Conservation (phyloP, 2,888 invertebrate species). For the Sphinx pinastri region DNA sequence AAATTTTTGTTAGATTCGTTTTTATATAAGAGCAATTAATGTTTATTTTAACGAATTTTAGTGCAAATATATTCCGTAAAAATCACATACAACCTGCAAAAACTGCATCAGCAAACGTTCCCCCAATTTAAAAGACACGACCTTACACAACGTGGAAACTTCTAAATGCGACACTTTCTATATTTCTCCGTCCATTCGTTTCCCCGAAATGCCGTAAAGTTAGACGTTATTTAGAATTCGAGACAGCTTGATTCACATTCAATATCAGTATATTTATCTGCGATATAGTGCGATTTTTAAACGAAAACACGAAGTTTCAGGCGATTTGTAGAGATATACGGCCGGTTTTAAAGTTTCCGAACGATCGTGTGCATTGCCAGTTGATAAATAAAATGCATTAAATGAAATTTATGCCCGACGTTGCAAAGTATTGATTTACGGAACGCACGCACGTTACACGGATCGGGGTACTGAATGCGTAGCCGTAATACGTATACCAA, state of each 20-base stretch:
- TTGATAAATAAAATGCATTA: conserved; percentile 41
- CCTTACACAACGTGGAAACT: neutral
- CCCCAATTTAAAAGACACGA: neutral
- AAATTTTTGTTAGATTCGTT: too few relatives aligned
- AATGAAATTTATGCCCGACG: conserved; percentile 28
- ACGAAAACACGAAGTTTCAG: conserved; percentile 50
- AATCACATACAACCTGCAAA: neutral
- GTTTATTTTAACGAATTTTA: too few relatives aligned
- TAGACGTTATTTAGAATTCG: conserved; percentile 14
- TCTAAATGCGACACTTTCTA: neutral
- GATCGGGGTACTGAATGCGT: neutral
- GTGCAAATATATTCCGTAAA: neutral
- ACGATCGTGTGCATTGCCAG: conserved; percentile 36
- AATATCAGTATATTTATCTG: conserved; percentile 23
- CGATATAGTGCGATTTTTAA: conserved; percentile 49
- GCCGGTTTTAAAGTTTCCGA: conserved; percentile 50
- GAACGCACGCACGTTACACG: neutral
- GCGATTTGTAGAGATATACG: conserved; percentile 59
- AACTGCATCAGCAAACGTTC: neutral
- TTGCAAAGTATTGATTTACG: conserved; percentile 10
- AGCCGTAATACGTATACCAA: neutral
- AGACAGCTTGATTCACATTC: conserved; percentile 12
- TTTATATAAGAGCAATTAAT: too few relatives aligned
- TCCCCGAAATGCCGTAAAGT: conserved; percentile 2
- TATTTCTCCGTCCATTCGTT: conserved; percentile 3